Base-by-base conservation (phyloP, 1,140 invertebrate genomes). In the Temnothorax curvispinosus region DNA sequence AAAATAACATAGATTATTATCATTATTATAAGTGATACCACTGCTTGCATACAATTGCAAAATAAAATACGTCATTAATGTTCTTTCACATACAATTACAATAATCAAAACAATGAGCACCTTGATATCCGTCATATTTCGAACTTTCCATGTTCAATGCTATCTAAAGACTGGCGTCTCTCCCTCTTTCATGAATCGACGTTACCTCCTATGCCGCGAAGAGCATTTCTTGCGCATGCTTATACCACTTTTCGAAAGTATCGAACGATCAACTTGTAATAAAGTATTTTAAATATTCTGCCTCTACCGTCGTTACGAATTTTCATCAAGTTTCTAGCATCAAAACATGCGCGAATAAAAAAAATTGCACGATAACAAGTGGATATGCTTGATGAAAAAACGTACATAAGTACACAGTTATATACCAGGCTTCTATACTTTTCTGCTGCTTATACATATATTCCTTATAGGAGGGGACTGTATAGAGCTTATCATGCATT, bases 261-360 rank as follows among this genome's bases (percentile, higher is more conserved):
- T 18, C 13, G 32, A 38, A 56, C 18, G 5, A 21, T 21, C n/a
- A 38, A 75, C 72, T 38, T 27, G 18, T 11, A 38, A 54, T 6
- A 41, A 38, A 15, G n/a, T 38, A 52, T 56, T 41, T 75, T 75
- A 38, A 75, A 56, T 58, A 75, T 75, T 75, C 52, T 13, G 15
- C 11, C 6, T 44, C 5, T 44, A 7, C 2, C 15, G 0, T 69
- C 4, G 2, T 32, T 69, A 44, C 1, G 21, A 67, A 44, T 32
- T 69, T 69, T 1, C 6, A 1, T 69, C 9, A 69, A 44, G 38
- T 44, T 6, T 69, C 6, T 6, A 50, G 13, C 6, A n/a, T 2
- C 64, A 3, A 50, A 41, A 65, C 18, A 65, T 27, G 4, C 15
- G 4, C 13, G 13, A 32, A 50, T 50, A 69, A 69, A 47, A 69